These are phyloP conservation scores for Colinus virginianus DNA, from an alignment of 2,113 vertebrate genomes.

Conservation along the genomic window DNA sequence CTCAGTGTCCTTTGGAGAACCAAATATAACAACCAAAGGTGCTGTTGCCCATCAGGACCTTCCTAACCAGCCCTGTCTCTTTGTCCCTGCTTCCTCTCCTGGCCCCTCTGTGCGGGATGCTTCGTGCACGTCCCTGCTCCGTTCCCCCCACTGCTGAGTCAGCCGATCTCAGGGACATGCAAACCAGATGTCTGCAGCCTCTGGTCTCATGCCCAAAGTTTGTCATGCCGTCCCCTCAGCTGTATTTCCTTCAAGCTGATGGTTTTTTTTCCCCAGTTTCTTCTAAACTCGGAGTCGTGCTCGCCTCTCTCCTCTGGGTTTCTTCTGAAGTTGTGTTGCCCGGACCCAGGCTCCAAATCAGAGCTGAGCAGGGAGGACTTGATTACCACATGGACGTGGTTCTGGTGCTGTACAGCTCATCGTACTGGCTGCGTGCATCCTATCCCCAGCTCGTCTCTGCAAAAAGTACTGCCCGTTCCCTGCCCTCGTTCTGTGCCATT, in stretches of 20 bases:
- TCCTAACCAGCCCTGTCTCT: not conserved
- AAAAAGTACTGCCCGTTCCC: constrained; percentile 31
- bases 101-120: not conserved
- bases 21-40: not conserved
- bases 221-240: not conserved
- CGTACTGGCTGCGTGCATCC: rapidly evolving
- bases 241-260: not conserved
- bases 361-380: not conserved
- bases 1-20: not conserved
- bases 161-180: not conserved
- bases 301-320: rapidly evolving
- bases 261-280: not conserved
- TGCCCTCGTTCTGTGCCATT: not conserved
- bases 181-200: constrained; percentile 1
- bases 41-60: not conserved
- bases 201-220: not conserved
- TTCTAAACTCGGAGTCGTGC: not conserved
- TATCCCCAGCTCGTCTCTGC: constrained; percentile 1
- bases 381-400: not conserved
- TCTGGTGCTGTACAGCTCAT: not conserved
- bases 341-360: not conserved
- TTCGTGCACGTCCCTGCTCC: not conserved
- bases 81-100: not conserved
- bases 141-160: not conserved
- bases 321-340: not conserved